Evolutionary conservation across 2,888 invertebrate species (phyloP).

Genomic region (Nemapogon koenigi): DNA sequence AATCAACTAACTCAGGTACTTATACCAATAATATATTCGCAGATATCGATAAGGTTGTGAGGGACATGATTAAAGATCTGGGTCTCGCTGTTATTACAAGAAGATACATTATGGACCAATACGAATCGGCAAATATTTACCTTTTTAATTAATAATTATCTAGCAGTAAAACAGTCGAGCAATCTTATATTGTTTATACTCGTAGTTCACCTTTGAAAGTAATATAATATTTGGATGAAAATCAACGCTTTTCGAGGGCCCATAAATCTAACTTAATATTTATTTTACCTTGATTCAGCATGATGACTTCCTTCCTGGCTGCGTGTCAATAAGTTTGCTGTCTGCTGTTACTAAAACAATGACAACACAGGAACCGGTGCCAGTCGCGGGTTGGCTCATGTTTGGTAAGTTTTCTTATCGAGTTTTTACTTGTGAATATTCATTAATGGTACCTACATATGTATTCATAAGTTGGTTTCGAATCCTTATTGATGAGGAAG

Average conservation of each 20-base stretch:
- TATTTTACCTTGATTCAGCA: constrained; percentile 26
- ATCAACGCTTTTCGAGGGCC: neutral
- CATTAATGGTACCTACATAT: no score
- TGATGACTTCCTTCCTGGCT: constrained; percentile 37
- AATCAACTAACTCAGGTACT: no score
- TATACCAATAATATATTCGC: no score
- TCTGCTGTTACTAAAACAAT: constrained; percentile 39
- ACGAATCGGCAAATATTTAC: constrained; percentile 35
- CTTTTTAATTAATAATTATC: neutral
- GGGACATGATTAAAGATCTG: constrained; percentile 39
- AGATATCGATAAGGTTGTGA: constrained; percentile 36
- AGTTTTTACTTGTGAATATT: no score
- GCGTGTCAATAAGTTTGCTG: constrained; percentile 36
- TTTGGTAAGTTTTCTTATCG: constrained; percentile 44
- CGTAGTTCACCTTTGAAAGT: no score
- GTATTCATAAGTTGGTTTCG: no score
- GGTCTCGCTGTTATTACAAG: constrained; percentile 47
- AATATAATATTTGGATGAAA: no score
- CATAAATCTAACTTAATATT: constrained; percentile 5
- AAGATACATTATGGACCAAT: constrained; percentile 44
- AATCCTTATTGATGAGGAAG: no score
- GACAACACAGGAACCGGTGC: constrained; percentile 34
- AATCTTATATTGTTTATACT: no score
- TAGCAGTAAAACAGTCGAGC: no score
- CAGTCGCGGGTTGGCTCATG: constrained; percentile 50